A percentile compares a stretch with the other conserved stretches of the same genome.
These are phyloP conservation scores for Epinephelus awoara DNA, from an alignment of 2,797 vertebrate species.

Conservation along the genomic window DNA sequence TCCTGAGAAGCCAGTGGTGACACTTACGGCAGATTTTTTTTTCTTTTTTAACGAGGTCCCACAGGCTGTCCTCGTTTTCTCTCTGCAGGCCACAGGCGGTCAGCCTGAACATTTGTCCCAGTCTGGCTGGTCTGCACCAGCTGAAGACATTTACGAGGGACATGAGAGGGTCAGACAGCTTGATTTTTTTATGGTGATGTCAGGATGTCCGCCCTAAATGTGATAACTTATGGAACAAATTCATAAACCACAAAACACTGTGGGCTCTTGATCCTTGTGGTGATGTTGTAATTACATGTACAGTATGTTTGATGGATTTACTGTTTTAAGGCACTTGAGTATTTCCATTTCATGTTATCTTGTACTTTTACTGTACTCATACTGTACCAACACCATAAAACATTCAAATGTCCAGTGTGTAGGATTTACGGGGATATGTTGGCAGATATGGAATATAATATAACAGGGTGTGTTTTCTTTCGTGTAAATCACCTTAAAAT, in stretches of 20 bases:
- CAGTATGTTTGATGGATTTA: constrained; percentile 5
- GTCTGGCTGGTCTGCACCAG: constrained; percentile 32
- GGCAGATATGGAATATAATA: too few species aligned
- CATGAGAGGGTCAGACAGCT: constrained; percentile 6
- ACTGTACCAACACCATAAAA: neutral
- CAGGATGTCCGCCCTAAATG: constrained; percentile 22
- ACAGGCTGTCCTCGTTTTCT: constrained; percentile 49
- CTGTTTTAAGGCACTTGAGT: neutral
- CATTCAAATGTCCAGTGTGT: too few species aligned
- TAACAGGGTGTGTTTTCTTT: too few species aligned
- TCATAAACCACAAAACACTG: constrained; percentile 1
- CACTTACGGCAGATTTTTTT: constrained; percentile 3
- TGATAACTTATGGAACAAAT: constrained; percentile 12
- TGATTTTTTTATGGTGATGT: constrained; percentile 33
- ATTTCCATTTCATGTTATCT: neutral
- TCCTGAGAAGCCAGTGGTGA: constrained; percentile 26
- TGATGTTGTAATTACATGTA: neutral
- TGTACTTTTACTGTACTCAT: neutral
- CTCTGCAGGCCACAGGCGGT: constrained; percentile 25
- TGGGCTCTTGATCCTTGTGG: neutral
- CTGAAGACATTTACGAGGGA: constrained; percentile 57
- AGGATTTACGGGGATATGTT: too few species aligned
- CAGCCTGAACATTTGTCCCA: constrained; percentile 47
- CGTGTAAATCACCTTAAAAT: too few species aligned
- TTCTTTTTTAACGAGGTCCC: constrained; percentile 44